Evolutionary conservation across 2,797 vertebrate species (phyloP).

Genomic region (Pempheris klunzingeri): DNA sequence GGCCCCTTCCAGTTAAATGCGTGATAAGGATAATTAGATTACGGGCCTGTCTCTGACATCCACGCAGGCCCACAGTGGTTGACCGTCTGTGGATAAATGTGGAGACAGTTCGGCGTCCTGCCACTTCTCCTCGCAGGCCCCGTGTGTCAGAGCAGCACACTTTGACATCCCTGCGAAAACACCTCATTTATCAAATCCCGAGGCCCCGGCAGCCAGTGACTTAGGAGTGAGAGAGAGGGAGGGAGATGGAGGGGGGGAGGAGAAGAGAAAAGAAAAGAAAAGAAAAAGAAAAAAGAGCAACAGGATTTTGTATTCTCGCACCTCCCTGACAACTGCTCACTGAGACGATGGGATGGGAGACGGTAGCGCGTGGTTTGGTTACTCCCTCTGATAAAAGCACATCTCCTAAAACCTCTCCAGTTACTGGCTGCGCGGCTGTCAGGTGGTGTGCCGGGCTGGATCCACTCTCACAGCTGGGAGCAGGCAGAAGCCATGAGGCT

Average conservation of each 20-base stretch:
- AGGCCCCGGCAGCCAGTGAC: conserved; percentile 39
- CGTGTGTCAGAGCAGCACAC: conserved; percentile 80
- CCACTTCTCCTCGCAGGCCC: conserved; percentile 74
- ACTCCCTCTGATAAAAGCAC: conserved; percentile 61
- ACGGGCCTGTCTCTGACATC: conserved; percentile 42
- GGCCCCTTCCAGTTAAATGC: background rate
- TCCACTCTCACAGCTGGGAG: no score
- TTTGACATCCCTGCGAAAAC: conserved; percentile 79
- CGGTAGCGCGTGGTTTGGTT: conserved; percentile 61
- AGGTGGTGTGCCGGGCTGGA: background rate
- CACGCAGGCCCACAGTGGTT: conserved; percentile 37
- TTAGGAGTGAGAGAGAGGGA: background rate
- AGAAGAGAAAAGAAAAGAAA: background rate
- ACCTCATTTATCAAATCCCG: conserved; percentile 82
- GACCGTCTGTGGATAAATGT: conserved; percentile 70
- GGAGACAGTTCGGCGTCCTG: conserved; percentile 83
- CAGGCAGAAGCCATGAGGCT: no score
- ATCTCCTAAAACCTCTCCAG: conserved; percentile 20
- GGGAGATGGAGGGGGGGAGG: background rate
- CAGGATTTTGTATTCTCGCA: conserved; percentile 72
- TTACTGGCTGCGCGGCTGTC: background rate
- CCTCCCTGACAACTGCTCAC: conserved; percentile 65
- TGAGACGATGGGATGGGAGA: conserved; percentile 58
- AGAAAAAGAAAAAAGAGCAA: conserved; percentile 42
- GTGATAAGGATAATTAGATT: conserved; percentile 52